Evolutionary conservation across 2,797 vertebrate species (phyloP), one percentile per base, ranked within the genome.

Genomic region (Periparus ater): DNA sequence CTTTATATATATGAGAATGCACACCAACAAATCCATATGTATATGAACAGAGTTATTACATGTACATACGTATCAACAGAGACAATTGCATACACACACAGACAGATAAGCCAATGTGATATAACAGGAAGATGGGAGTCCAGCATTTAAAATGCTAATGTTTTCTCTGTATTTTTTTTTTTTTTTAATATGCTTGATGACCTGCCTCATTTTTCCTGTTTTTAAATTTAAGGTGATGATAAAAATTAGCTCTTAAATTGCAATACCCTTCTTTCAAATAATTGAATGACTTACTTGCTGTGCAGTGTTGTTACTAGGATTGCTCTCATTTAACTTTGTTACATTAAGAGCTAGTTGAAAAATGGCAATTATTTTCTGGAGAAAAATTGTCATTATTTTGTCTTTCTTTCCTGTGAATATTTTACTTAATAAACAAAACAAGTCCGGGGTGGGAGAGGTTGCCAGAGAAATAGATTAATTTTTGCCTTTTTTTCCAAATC

Each of bases 331-430:
- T 92, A 94, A 76, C 74, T 76, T 30, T 66, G 71, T 85, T 95
- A 57, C 34, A 74, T 82, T 91, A 90, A 71, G 61, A 82, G 77
- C 71, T 87, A 40, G 63, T 88, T 89, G 63, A 93, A 93, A 96
- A 97, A 95, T 85, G 18, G 58, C 67, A 81, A 90, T 88, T 91
- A 92, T 82, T 93, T 93, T 93, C 86, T 13, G 17, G 65, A 61
- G 53, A 40, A 90, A 95, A 93, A 90, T 48, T 88, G 53, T 88
- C 76, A 78, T 96, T 93, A 86, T 88, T 96, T 93, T 93, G 68
- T 68, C 57, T 88, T 88, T 83, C 70, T 91, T 96, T 94, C 45
- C 36, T 75, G 47, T 75, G 73, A 88, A 81, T 88, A 86, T 71
- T 90, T 91, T 74, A 89, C 53, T 91, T 91, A 71, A 89, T 82